These are phyloP conservation scores for Silvanus unidentatus DNA, from an alignment of 2,888 invertebrate genomes.

Conservation along the genomic window DNA sequence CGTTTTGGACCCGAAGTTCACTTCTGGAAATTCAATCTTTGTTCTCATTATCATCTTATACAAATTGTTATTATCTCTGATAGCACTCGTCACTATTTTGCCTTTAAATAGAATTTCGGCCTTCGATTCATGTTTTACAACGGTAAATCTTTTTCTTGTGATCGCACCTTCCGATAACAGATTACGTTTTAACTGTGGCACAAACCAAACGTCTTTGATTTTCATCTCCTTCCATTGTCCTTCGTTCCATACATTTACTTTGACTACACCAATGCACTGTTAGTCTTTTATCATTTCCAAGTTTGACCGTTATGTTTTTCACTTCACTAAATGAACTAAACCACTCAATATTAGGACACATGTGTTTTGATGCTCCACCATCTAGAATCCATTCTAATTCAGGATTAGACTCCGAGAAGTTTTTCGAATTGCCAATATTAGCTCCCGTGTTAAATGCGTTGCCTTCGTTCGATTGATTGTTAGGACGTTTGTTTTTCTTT, in stretches of 20 bases:
- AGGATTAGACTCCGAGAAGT: no score
- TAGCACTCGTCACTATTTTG: constrained; percentile 15
- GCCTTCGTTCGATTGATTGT: no score
- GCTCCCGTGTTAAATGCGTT: no score
- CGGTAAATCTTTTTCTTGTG: constrained; percentile 26
- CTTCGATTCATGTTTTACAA: constrained; percentile 22
- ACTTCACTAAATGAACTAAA: constrained; percentile 10
- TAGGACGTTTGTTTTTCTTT: neutral
- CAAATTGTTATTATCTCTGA: constrained; percentile 22
- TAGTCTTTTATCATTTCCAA: no score
- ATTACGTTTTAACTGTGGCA: constrained; percentile 33
- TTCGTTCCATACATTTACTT: no score
- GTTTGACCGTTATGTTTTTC: constrained; percentile 9
- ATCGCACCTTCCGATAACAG: constrained; percentile 35
- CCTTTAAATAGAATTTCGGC: constrained; percentile 19
- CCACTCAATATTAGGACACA: constrained; percentile 3
- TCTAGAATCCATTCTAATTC: no score
- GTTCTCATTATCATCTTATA: constrained; percentile 22
- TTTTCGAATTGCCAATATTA: no score
- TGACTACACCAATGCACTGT: no score
- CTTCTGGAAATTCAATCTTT: constrained; percentile 11
- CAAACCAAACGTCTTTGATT: constrained; percentile 28
- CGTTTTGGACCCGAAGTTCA: constrained; percentile 10
- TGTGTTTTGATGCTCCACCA: no score
- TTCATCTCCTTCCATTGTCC: constrained; percentile 20